Conservation (phyloP, 1,140 invertebrate genomes). For the Bicyclus anynana region DNA sequence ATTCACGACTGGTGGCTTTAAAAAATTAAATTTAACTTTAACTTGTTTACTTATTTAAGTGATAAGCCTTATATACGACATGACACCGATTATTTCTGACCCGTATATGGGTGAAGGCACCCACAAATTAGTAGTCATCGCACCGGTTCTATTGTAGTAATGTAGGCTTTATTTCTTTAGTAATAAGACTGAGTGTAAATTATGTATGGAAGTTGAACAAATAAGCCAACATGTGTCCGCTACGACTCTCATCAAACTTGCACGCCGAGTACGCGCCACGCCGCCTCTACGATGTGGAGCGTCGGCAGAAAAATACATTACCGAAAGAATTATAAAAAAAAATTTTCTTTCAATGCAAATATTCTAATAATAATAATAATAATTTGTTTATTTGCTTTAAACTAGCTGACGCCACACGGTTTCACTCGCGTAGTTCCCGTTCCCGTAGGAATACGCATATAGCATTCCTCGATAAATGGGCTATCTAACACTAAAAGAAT, state of each 20-base stretch:
- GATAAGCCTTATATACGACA: not conserved
- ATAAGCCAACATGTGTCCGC: conserved; percentile 46
- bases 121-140: not conserved
- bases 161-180: conserved; percentile 15
- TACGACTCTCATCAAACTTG: conserved; percentile 63
- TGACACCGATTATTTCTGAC: not conserved
- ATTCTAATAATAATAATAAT: no score
- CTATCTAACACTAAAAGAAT: no score
- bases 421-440: no score
- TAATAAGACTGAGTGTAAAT: conserved; percentile 21
- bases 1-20: no score
- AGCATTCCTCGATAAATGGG: no score
- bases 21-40: no score
- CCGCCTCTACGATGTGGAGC: conserved; percentile 25
- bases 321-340: no score
- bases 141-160: not conserved
- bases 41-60: no score
- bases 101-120: not conserved
- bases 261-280: conserved; percentile 40
- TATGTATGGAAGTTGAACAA: conserved; percentile 36
- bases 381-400: no score
- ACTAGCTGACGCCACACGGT: no score
- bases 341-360: no score
- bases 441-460: no score
- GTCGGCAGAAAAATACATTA: conserved; percentile 7